Conservation (phyloP, 2,113 vertebrate genomes). For the Gnathochromis pfefferi region DNA sequence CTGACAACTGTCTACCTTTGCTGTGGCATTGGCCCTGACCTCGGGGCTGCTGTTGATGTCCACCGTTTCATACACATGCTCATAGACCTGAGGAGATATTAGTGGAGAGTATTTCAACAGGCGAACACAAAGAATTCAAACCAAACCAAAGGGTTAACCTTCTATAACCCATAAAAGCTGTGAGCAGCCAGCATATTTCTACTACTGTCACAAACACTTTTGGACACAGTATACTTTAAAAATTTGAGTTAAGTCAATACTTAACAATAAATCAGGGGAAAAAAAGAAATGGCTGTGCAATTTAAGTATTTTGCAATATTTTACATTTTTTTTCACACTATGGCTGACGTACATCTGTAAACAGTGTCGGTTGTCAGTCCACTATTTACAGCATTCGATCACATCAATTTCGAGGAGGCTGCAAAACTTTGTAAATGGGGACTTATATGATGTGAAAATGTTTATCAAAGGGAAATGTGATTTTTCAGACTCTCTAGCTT, state of each 20-base stretch:
- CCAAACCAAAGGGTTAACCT: background rate
- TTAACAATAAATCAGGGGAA: background rate
- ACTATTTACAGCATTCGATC: background rate
- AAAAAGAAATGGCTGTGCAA: background rate
- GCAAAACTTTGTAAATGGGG: background rate
- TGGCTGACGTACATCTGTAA: background rate
- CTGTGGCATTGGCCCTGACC: slow-evolving; percentile 95
- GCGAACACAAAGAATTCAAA: background rate
- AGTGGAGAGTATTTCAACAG: background rate
- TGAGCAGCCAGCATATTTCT: background rate
- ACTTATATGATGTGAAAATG: background rate
- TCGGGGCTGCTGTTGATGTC: slow-evolving; percentile 98
- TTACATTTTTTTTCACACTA: background rate
- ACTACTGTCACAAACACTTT: background rate
- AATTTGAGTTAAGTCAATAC: background rate
- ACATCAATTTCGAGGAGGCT: background rate
- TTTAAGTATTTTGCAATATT: background rate
- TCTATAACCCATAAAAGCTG: background rate
- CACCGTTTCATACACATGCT: slow-evolving; percentile 97
- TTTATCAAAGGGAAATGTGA: background rate
- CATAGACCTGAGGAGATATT: slow-evolving; percentile 82
- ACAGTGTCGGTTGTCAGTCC: background rate
- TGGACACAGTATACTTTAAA: background rate
- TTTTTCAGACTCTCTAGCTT: background rate
- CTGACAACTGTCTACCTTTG: slow-evolving; percentile 77